Evolutionary conservation across 2,113 vertebrate species (phyloP).

Genomic region (Meleagris gallopavo): DNA sequence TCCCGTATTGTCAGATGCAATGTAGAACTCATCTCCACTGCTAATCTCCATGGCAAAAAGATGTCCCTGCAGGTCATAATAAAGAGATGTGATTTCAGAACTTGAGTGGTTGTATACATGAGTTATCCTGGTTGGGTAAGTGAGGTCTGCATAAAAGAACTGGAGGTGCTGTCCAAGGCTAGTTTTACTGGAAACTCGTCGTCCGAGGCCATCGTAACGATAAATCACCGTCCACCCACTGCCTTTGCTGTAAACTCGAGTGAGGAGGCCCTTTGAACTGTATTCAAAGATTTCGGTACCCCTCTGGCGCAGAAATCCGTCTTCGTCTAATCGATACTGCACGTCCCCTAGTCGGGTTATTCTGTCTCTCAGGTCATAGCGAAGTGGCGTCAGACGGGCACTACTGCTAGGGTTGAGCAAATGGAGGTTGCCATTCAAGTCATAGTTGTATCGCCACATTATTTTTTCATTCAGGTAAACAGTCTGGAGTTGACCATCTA

Average conservation of each 20-base stretch:
- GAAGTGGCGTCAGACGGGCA: constrained; percentile 88
- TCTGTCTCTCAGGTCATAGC: constrained; percentile 94
- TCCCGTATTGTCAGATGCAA: constrained; percentile 95
- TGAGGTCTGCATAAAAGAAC: constrained; percentile 96
- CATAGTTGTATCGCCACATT: constrained; percentile 97
- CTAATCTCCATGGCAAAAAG: constrained; percentile 99
- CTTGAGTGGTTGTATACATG: constrained; percentile 98
- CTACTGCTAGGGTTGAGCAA: constrained; percentile 92
- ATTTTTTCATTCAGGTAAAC: constrained; percentile 96
- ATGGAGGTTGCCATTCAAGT: constrained; percentile 97
- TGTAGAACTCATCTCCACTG: constrained; percentile 97
- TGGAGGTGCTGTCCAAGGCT: constrained; percentile 94
- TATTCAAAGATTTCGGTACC: constrained; percentile 97
- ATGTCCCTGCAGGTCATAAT: constrained; percentile 97
- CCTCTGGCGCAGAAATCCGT: constrained; percentile 93
- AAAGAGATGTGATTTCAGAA: constrained; percentile 96
- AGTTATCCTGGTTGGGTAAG: constrained; percentile 92
- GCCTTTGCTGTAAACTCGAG: constrained; percentile 95
- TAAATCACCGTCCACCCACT: constrained; percentile 94
- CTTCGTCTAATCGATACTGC: constrained; percentile 95
- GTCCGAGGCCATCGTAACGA: constrained; percentile 93
- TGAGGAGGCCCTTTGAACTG: constrained; percentile 95
- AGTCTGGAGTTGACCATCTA: constrained; percentile 95
- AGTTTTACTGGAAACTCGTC: constrained; percentile 93
- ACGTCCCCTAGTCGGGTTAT: constrained; percentile 97